These are phyloP conservation scores for Ceyx melanurus DNA, from an alignment of 2,113 vertebrate genomes.

Conservation along the genomic window DNA sequence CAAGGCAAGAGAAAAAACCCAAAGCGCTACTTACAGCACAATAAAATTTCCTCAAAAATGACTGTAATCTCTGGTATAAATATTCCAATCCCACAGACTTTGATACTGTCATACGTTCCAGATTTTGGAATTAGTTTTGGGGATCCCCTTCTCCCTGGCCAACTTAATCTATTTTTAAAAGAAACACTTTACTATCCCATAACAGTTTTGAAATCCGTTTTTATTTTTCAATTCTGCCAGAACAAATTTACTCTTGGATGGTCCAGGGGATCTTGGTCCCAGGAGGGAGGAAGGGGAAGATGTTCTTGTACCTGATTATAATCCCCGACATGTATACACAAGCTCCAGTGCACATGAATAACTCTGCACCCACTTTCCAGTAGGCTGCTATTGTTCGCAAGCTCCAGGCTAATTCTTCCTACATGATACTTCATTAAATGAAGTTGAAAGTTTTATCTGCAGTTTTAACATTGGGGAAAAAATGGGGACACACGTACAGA, in stretches of 20 bases:
- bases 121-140: background rate
- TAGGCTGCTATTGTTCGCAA: background rate
- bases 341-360: slow-evolving; percentile 36
- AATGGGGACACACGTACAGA: slow-evolving; percentile 30
- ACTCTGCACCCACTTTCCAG: background rate
- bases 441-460: background rate
- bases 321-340: slow-evolving; percentile 10
- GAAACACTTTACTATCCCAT: slow-evolving; percentile 14
- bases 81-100: background rate
- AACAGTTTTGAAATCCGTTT: slow-evolving; percentile 7
- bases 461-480: background rate
- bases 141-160: slow-evolving; percentile 24
- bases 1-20: background rate
- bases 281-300: background rate
- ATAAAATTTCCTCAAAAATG: background rate
- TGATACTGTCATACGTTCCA: background rate
- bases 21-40: slow-evolving; percentile 25
- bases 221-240: slow-evolving; percentile 50
- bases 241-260: background rate
- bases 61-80: slow-evolving; percentile 22
- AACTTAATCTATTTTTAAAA: slow-evolving; percentile 12
- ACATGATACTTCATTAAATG: slow-evolving; percentile 4
- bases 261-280: slow-evolving; percentile 61
- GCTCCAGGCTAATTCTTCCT: slow-evolving; percentile 31
- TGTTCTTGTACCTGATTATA: slow-evolving; percentile 10